Evolutionary conservation across 1,140 invertebrate species (phyloP).

Genomic region (Epicauta chinensis): DNA sequence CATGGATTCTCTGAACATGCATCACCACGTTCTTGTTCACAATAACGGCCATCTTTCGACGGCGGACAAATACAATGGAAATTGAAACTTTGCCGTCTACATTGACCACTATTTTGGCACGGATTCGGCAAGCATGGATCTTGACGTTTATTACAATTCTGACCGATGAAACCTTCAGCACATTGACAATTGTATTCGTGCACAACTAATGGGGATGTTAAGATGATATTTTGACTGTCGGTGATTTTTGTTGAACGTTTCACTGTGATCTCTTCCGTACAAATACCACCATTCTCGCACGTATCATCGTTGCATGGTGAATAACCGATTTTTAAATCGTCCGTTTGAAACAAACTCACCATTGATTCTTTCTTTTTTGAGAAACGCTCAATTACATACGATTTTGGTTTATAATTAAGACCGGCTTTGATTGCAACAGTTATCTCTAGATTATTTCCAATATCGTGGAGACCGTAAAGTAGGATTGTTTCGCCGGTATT

Average conservation of each 20-base stretch:
- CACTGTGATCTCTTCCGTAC: constrained; percentile 65
- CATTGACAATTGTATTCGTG: constrained; percentile 78
- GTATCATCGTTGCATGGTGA: constrained; percentile 61
- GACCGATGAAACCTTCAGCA: constrained; percentile 68
- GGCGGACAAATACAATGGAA: constrained; percentile 76
- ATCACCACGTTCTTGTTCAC: constrained; percentile 75
- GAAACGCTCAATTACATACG: constrained; percentile 57
- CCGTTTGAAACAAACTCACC: constrained; percentile 53
- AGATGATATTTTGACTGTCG: constrained; percentile 69
- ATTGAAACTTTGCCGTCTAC: constrained; percentile 71
- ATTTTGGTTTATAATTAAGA: constrained; percentile 53
- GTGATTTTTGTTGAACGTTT: constrained; percentile 62
- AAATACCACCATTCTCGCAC: constrained; percentile 72
- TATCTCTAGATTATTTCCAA: constrained; percentile 55
- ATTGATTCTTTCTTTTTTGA: constrained; percentile 58
- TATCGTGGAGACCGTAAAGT: constrained; percentile 69
- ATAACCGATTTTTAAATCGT: constrained; percentile 57
- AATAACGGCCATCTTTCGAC: constrained; percentile 72
- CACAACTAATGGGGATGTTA: constrained; percentile 70
- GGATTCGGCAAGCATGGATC: constrained; percentile 90
- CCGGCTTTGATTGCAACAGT: constrained; percentile 56
- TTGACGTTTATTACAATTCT: constrained; percentile 73
- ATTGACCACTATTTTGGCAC: constrained; percentile 74
- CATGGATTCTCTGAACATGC: constrained; percentile 80
- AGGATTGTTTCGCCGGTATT: constrained; percentile 57